Evolutionary conservation across 2,888 invertebrate species (phyloP).

Genomic region (Brachyptera risi): DNA sequence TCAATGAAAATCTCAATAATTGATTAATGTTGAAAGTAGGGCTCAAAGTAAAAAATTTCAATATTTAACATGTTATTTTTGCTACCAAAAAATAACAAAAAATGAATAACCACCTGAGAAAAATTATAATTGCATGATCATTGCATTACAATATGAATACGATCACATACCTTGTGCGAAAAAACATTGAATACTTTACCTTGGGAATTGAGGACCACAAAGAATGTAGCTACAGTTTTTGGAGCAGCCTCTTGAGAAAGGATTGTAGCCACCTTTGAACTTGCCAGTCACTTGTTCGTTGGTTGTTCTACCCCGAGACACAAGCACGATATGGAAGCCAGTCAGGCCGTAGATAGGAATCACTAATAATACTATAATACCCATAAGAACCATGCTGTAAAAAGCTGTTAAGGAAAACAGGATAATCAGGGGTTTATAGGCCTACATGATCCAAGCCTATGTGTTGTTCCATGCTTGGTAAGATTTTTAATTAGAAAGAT

Average conservation of each 20-base stretch:
- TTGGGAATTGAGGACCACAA: conserved; percentile 96
- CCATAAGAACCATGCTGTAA: conserved; percentile 85
- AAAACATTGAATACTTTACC: conserved; percentile 62
- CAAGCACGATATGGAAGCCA: conserved; percentile 95
- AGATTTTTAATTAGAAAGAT: too few relatives aligned
- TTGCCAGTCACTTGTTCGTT: conserved; percentile 99
- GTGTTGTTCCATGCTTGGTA: too few relatives aligned
- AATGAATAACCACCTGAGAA: neutral
- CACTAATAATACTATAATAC: conserved; percentile 82
- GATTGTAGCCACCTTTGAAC: conserved; percentile 98
- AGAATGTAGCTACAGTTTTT: conserved; percentile 92
- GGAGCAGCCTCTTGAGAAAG: conserved; percentile 94
- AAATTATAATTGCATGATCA: too few relatives aligned
- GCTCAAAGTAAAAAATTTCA: too few relatives aligned
- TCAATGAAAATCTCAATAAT: too few relatives aligned
- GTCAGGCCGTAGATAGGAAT: conserved; percentile 97
- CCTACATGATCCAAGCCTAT: too few relatives aligned
- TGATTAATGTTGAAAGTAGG: too few relatives aligned
- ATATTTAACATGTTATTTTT: too few relatives aligned
- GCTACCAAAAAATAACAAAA: neutral
- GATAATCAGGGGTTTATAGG: too few relatives aligned
- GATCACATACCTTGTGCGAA: too few relatives aligned
- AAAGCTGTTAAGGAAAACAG: conserved; percentile 9
- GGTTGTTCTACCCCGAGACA: conserved; percentile 93
- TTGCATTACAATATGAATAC: too few relatives aligned